Evolutionary conservation across 2,113 vertebrate species (phyloP).

Genomic region (Cavia porcellus): DNA sequence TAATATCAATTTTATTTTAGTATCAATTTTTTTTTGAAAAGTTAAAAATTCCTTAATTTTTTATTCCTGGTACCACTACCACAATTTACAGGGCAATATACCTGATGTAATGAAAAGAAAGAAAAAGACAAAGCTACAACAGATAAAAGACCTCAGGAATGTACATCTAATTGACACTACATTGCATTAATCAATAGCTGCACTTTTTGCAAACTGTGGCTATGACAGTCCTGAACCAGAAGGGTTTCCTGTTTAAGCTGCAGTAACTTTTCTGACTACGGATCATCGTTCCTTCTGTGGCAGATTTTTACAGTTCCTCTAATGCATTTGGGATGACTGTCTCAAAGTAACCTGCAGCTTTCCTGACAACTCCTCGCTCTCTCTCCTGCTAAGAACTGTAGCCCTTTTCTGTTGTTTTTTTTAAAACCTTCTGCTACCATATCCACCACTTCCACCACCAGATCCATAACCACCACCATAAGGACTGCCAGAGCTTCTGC

Average conservation of each 20-base stretch:
- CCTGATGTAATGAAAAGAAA: constrained; percentile 93
- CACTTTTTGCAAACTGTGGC: constrained; percentile 89
- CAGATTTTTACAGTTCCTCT: constrained; percentile 91
- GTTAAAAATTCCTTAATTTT: constrained; percentile 93
- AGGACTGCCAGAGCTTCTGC: no score
- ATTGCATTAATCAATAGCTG: constrained; percentile 93
- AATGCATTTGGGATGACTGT: constrained; percentile 96
- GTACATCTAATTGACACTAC: constrained; percentile 94
- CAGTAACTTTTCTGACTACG: constrained; percentile 93
- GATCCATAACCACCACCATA: no score
- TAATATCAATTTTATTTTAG: background rate
- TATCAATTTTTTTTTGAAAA: constrained; percentile 86
- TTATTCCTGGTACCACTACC: constrained; percentile 95
- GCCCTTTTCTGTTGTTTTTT: constrained; percentile 79
- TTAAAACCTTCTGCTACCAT: no score
- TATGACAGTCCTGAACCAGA: constrained; percentile 97
- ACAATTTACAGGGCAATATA: constrained; percentile 96
- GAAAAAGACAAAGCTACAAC: constrained; percentile 94
- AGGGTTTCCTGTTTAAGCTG: constrained; percentile 95
- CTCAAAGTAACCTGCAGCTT: constrained; percentile 99
- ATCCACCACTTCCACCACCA: no score
- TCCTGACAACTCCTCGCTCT: constrained; percentile 97
- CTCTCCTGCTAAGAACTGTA: constrained; percentile 98
- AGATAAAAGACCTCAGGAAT: constrained; percentile 94
- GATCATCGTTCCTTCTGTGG: background rate